Evolutionary conservation across 2,113 vertebrate species (phyloP).

Genomic region (Ophthalmolycus amberensis): DNA sequence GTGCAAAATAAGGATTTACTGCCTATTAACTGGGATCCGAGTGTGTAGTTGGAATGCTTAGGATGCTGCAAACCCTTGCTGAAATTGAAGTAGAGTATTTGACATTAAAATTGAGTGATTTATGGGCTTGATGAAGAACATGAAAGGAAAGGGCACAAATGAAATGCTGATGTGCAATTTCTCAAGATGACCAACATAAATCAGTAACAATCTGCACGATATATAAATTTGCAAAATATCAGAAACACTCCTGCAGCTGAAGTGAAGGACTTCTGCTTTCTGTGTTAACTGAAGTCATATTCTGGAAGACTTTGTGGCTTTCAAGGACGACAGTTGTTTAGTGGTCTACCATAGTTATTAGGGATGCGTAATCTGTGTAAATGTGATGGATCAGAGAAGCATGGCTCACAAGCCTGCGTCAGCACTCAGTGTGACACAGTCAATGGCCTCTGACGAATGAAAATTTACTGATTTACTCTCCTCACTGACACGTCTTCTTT

Average conservation of each 20-base stretch:
- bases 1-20: conserved; percentile 65
- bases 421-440: conserved; percentile 58
- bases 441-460: conserved; percentile 73
- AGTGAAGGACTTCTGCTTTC: not conserved
- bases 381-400: conserved; percentile 67
- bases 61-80: conserved; percentile 32
- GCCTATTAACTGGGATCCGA: conserved; percentile 54
- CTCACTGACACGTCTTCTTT: conserved; percentile 26
- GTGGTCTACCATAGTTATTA: conserved; percentile 2
- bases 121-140: conserved; percentile 18
- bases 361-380: conserved; percentile 34
- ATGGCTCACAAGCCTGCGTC: conserved; percentile 61
- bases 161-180: conserved; percentile 20
- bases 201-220: not conserved
- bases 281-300: not conserved
- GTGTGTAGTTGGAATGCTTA: conserved; percentile 26
- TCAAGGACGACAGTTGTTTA: conserved; percentile 10
- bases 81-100: conserved; percentile 36
- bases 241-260: not conserved
- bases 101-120: conserved; percentile 33
- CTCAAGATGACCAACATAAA: conserved; percentile 8
- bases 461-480: conserved; percentile 53
- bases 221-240: not conserved
- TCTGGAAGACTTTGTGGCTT: not conserved
- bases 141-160: conserved; percentile 24